Evolutionary conservation across 2,888 invertebrate species (phyloP), one percentile per base, ranked within the genome.

Genomic region (Papilio elwesi): DNA sequence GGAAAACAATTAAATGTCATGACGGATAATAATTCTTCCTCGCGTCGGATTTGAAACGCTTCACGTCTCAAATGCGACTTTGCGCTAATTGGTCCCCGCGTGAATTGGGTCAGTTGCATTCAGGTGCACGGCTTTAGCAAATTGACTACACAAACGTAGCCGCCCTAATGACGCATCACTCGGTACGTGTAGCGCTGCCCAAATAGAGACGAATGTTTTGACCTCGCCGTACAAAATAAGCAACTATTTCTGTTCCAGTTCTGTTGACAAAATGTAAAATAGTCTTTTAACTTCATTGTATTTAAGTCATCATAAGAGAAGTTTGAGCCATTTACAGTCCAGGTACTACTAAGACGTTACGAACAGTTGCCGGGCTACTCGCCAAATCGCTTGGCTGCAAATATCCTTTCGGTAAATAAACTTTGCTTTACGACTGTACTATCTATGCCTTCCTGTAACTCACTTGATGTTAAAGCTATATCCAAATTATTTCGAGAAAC

Each of bases 61-160:
- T 68, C 57, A 48, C 26, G 55, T 26, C 26, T 68, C 57, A 47
- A 62, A 57, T 68, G 47, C 26, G 48, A 38, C 68, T 68, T 48
- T 36, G 43, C 57, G 15, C 36, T 68, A 68, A 68, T 59, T 68
- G 59, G 59, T 59, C 48, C 51, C 38, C 49, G 38, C 68, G 55
- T 36, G 48, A 65, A 64, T n/a, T 48, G 43, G 70, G 53, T 70
- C 70, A 57, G 53, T 59, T 64, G 70, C 70, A 70, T 49, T 55
- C 70, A 64, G 63, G 53, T 68, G 47, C 47, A 48, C 16, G 57
- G 43, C 65, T 71, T 66, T 43, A 71, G 13, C 57, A 57, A 71
- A 71, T 66, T 66, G 71, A 65, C 68, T 15, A 43, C 43, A 68
- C 43, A 53, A 64, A 53, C 16, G 43, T 63, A 52, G 47, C 38